Evolutionary conservation across 2,888 invertebrate genomes (phyloP), one percentile per base, ranked within the genome.

Genomic region (Frankliniella fusca): DNA sequence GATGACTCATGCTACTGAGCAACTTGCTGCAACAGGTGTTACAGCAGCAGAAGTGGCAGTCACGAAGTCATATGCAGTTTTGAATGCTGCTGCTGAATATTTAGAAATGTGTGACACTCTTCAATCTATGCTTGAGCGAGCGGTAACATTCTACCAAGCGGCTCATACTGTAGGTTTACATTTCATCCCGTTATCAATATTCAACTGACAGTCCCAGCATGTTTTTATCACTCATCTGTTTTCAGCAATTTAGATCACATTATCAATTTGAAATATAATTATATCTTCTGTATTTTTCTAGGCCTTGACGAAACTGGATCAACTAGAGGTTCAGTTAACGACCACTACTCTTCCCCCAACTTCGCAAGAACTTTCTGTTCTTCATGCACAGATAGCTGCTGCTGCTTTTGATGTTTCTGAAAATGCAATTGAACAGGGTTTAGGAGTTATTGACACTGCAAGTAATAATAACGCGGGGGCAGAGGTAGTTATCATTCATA

Each of bases 1-100:
- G 87, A 92, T 95, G 85, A 93, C 94, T 38, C 92, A 93, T 86
- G 93, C 93, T 70, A 94, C 94, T 23, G 95, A 95, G 87, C 93
- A 93, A 86, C 90, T 95, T 83, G 91, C 93, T 80, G 90, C 92
- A 38, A 90, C 92, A 5, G 93, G 93, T 50, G 92, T 93, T 86
- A 92, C 93, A 85, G 93, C 92, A 38, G 92, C 93, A 5, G 92
- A 93, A 85, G 91, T 93, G 86, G 93, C 92, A 1, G 92, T 91
- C 81, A 90, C 91, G 81, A 91, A 92, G 85, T 92, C 94, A 8
- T 94, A 94, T 86, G 89, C 90, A 76, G 90, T 94, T 81, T 89
- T 94, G 48, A 91, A 92, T 83, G 88, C 90, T 7, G 92, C 93
- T 38, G 92, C 93, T 48, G 93, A 93, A 87, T 94, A 94, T 86